Percentiles rank a stretch among this genome's conserved stretches.
Evolutionary conservation across 1,140 invertebrate genomes (phyloP).

Genomic region (Mesaphorura yosii): DNA sequence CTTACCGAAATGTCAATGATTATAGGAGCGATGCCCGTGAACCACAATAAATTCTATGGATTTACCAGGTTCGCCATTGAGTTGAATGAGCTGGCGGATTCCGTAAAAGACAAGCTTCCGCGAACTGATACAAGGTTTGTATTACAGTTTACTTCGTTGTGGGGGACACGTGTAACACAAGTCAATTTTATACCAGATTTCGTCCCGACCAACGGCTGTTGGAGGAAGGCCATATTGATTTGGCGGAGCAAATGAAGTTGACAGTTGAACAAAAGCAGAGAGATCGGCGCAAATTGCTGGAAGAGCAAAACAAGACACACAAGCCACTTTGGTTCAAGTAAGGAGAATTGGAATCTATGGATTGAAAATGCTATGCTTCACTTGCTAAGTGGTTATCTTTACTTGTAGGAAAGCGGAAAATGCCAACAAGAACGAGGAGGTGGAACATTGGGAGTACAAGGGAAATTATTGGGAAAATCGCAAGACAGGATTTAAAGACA

Average conservation of each 20-base stretch:
- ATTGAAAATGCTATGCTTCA: not conserved
- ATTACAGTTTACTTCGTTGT: not conserved
- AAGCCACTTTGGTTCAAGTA: conserved; percentile 54
- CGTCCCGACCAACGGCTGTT: conserved; percentile 48
- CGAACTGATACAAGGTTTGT: conserved; percentile 52
- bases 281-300: conserved; percentile 50
- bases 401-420: conserved; percentile 31
- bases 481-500: conserved; percentile 47
- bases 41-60: conserved; percentile 69
- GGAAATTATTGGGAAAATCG: conserved; percentile 47
- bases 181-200: conserved; percentile 37
- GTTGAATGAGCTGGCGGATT: conserved; percentile 62
- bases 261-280: conserved; percentile 55
- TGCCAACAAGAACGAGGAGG: conserved; percentile 37
- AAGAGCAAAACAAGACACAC: conserved; percentile 43
- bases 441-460: conserved; percentile 52
- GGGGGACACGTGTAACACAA: not conserved
- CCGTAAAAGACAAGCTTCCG: conserved; percentile 50
- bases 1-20: too few species aligned
- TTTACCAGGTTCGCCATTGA: conserved; percentile 76
- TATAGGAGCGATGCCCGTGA: conserved; percentile 66
- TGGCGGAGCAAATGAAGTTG: conserved; percentile 57
- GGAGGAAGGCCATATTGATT: conserved; percentile 61
- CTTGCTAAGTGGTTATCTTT: conserved; percentile 10
- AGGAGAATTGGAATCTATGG: conserved; percentile 26